Evolutionary conservation across 2,888 invertebrate genomes (phyloP), one percentile per base, ranked within the genome.

Genomic region (Drosophila putrida): DNA sequence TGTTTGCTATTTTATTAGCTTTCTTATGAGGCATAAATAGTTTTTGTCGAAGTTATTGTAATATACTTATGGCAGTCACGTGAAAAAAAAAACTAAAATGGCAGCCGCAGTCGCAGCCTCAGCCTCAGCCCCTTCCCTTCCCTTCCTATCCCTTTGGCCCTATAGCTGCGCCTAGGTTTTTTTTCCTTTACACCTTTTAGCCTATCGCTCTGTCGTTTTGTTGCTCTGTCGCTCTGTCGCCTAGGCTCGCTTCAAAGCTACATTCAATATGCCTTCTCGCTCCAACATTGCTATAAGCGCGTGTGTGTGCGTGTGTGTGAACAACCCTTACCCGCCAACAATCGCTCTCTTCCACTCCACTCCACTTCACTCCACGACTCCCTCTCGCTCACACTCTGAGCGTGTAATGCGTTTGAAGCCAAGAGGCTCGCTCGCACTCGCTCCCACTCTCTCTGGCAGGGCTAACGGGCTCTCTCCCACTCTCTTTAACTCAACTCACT

Each of bases 321-420:
- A 47, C 78, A 79, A 79, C 79, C 79, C 79, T 79, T 79, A 80
- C 79, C 80, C 75, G 28, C 25, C 11, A 31, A 8, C 31, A 31
- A 6, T 31, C 31, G 31, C 31, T 31, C 31, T 31, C 20, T 20
- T 20, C 20, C 20, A 20, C 20, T 31, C n/a, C 25, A 6, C 27
- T 31, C n/a, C 25, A 6, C 27, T 35, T 44, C 33, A 25, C 55
- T 10, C 35, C 13, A 35, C 10, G 4, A 6, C 62, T 63, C 43
- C 1, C 27, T 11, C 51, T 51, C 11, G n/a, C 39, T 33, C 41
- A 28, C 62, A 11, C 36, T 33, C 11, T 8, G 15, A 11, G 10
- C 54, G 36, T 35, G 46, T 46, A 57, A 57, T 57, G 57, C 57
- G 57, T 57, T 55, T 31, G 39, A 31, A 13, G 51, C 38, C 38